Conservation (phyloP, 2,113 vertebrate genomes). For the Plestiodon gilberti region DNA sequence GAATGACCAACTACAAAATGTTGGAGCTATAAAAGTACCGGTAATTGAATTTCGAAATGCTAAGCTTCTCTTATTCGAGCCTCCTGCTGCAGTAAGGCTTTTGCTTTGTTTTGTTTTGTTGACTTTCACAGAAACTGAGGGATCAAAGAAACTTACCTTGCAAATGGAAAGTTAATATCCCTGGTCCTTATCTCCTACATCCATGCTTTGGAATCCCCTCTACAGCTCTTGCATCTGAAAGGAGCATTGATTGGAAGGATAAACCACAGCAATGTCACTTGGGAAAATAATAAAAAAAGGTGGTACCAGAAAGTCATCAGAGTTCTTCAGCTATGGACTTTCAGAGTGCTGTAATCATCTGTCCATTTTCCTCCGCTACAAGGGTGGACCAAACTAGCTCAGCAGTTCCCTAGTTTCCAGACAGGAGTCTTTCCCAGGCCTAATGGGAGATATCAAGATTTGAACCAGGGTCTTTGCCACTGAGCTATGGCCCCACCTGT, state of each 20-base stretch:
- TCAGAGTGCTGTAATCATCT: neutral
- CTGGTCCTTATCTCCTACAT: neutral
- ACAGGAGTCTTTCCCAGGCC: neutral
- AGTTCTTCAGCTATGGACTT: neutral
- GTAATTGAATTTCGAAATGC: neutral
- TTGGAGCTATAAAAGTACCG: neutral
- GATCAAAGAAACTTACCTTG: neutral
- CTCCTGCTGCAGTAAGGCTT: neutral
- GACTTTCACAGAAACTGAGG: neutral
- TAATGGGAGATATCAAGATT: neutral
- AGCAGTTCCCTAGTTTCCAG: neutral
- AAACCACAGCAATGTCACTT: neutral
- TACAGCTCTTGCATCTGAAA: neutral
- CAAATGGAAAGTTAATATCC: neutral
- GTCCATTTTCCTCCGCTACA: neutral
- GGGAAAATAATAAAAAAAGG: neutral
- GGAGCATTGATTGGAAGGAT: neutral
- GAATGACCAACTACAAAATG: neutral
- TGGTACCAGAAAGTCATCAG: constrained; percentile 3
- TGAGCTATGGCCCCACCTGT: neutral
- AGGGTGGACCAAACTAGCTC: neutral
- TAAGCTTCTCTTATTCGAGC: neutral
- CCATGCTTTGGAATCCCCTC: neutral
- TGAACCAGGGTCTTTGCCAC: neutral
- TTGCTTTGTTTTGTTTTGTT: too few species aligned